Evolutionary conservation across 2,797 vertebrate genomes (phyloP).

Genomic region (Pseudocheirus occidentalis): DNA sequence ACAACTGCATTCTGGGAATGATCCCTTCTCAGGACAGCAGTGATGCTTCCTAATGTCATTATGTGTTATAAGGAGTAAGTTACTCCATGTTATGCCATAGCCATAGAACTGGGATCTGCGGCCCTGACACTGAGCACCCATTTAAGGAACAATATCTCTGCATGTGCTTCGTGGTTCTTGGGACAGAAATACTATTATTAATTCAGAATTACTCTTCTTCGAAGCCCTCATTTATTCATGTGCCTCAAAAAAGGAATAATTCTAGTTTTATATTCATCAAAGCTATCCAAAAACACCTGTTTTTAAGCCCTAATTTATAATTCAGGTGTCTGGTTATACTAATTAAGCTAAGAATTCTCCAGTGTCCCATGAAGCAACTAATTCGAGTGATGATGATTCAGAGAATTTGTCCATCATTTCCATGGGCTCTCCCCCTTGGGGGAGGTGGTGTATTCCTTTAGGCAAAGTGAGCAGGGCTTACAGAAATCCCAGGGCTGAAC

Average conservation of each 20-base stretch:
- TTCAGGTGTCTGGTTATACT: constrained; percentile 52
- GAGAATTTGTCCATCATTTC: neutral
- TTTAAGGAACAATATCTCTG: neutral
- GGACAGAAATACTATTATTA: neutral
- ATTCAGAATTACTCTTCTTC: neutral
- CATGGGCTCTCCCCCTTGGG: no score
- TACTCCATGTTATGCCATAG: neutral
- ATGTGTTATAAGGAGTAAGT: neutral
- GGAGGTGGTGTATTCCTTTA: neutral
- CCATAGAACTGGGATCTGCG: neutral
- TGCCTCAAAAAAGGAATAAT: constrained; percentile 10
- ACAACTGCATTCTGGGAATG: neutral
- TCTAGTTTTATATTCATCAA: neutral
- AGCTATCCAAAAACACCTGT: neutral
- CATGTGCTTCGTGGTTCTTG: neutral
- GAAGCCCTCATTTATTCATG: neutral
- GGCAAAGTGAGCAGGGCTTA: neutral
- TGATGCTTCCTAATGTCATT: neutral
- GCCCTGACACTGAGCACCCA: neutral
- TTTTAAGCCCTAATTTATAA: constrained; percentile 24
- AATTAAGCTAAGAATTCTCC: constrained; percentile 58
- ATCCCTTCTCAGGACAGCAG: neutral
- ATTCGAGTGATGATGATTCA: neutral
- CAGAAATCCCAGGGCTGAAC: neutral
- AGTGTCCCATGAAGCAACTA: constrained; percentile 28